A percentile compares a stretch with the other conserved stretches of the same genome.
These are phyloP conservation scores for Aldrovandia affinis DNA, from an alignment of 2,797 vertebrate genomes.

Conservation along the genomic window DNA sequence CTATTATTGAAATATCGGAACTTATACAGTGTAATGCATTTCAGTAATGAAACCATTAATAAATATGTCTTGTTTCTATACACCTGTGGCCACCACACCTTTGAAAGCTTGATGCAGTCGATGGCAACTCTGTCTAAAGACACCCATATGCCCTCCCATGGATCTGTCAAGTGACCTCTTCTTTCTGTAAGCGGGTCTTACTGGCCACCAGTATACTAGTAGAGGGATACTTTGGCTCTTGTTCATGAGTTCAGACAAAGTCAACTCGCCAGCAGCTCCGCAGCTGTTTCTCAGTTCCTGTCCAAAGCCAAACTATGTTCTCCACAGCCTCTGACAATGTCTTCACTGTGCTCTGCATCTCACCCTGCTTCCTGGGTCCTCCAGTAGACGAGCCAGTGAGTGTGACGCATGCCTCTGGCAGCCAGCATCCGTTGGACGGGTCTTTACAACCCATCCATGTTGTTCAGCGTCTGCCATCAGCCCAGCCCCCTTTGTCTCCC, in stretches of 20 bases:
- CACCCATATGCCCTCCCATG: neutral
- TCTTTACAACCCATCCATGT: neutral
- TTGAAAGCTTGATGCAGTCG: neutral
- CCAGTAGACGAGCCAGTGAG: neutral
- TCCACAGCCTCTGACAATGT: constrained; percentile 1
- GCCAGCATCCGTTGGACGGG: neutral
- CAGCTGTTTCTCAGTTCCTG: neutral
- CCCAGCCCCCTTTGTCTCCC: neutral
- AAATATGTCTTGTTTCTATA: neutral
- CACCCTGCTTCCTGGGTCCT: neutral
- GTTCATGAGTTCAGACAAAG: neutral
- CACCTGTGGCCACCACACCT: neutral
- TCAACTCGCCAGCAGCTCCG: neutral
- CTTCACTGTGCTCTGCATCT: constrained; percentile 2
- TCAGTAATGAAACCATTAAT: neutral
- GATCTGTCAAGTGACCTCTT: neutral
- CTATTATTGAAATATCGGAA: neutral
- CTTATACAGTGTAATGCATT: neutral
- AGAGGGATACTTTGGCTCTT: no score
- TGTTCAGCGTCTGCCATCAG: neutral
- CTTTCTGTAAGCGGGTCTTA: neutral
- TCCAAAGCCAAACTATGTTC: constrained; percentile 1
- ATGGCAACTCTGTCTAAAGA: neutral
- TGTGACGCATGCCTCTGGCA: neutral
- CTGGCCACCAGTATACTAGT: no score